Conservation (phyloP, 2,888 invertebrate species). For the Campoletis raptor region DNA sequence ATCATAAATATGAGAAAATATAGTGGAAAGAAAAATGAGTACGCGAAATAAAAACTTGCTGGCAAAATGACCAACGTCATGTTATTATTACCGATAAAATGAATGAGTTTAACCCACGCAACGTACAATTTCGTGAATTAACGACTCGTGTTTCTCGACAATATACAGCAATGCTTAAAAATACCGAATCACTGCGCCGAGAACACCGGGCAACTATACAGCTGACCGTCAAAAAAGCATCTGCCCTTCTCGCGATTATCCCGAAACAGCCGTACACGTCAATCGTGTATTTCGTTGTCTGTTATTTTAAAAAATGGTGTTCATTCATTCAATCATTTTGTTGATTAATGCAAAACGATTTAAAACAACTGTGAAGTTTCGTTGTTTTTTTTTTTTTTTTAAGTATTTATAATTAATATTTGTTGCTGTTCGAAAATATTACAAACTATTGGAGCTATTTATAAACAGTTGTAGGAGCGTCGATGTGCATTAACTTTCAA, state of each 20-base stretch:
- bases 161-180: slow-evolving; percentile 52
- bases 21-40: background rate
- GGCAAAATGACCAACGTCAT: background rate
- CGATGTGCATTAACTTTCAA: slow-evolving; percentile 62
- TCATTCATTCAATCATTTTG: background rate
- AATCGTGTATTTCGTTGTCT: slow-evolving; percentile 31
- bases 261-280: slow-evolving; percentile 67
- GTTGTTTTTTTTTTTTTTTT: no score
- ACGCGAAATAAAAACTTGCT: slow-evolving; percentile 1
- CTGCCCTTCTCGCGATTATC: slow-evolving; percentile 75
- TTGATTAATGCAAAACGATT: background rate
- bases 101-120: slow-evolving; percentile 15
- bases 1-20: background rate
- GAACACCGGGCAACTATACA: slow-evolving; percentile 76
- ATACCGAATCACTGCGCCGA: slow-evolving; percentile 77
- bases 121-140: slow-evolving; percentile 12
- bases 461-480: slow-evolving; percentile 66
- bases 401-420: no score
- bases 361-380: background rate
- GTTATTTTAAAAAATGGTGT: background rate
- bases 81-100: background rate
- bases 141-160: slow-evolving; percentile 25
- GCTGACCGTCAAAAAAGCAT: slow-evolving; percentile 81
- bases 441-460: no score
- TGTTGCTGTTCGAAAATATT: background rate